Evolutionary conservation across 2,888 invertebrate genomes (phyloP).

Genomic region (Drosophila anceps): DNA sequence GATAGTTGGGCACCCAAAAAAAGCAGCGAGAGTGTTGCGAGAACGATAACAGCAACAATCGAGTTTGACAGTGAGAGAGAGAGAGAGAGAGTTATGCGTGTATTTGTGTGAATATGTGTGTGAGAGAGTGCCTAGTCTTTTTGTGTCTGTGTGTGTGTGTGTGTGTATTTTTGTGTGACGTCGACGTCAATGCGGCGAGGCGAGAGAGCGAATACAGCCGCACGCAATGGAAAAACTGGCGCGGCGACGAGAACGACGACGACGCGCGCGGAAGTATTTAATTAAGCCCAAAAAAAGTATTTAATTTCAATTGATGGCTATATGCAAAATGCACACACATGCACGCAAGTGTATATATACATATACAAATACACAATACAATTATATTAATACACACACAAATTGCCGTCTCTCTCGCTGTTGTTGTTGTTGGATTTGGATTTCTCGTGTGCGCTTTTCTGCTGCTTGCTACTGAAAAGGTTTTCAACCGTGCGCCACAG

Average conservation of each 20-base stretch:
- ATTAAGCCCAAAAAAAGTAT: conserved; percentile 75
- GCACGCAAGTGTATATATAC: conserved; percentile 28
- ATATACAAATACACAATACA: conserved; percentile 41
- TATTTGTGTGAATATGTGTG: conserved; percentile 6
- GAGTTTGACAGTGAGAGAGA: conserved; percentile 38
- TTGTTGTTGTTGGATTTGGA: conserved; percentile 21
- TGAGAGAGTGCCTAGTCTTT: conserved; percentile 22
- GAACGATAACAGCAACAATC: conserved; percentile 50
- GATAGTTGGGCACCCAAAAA: conserved; percentile 35
- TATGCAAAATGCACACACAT: conserved; percentile 46
- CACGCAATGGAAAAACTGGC: conserved; percentile 74
- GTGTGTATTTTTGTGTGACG: conserved; percentile 39
- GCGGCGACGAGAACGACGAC: conserved; percentile 49
- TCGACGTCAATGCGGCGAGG: conserved; percentile 57
- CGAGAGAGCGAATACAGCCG: conserved; percentile 55
- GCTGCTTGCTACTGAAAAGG: conserved; percentile 62
- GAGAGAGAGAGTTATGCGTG: conserved; percentile 23
- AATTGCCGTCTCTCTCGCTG: conserved; percentile 58
- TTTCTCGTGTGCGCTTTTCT: conserved; percentile 66
- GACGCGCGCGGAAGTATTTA: conserved; percentile 76
- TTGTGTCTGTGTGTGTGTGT: conserved; percentile 13
- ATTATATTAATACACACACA: conserved; percentile 56
- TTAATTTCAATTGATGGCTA: conserved; percentile 73
- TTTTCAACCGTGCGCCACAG: conserved; percentile 79
- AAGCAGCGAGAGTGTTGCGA: conserved; percentile 52